Evolutionary conservation across 2,113 vertebrate species (phyloP).

Genomic region (Galeopterus variegatus): DNA sequence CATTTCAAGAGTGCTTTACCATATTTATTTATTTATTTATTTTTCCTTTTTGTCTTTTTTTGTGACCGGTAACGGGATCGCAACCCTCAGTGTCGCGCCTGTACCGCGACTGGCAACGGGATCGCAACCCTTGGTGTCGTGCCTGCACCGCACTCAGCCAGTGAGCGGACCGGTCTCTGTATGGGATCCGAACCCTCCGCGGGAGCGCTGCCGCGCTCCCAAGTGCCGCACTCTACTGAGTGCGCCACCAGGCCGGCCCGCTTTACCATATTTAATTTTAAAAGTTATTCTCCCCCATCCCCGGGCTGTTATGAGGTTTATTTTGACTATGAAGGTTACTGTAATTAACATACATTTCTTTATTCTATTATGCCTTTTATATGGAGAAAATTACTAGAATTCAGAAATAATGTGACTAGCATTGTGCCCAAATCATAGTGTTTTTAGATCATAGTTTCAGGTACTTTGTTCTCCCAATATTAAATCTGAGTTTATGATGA

Average conservation of each 20-base stretch:
- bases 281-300: not conserved
- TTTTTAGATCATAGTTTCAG: conserved; percentile 10
- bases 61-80: no score
- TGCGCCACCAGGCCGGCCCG: no score
- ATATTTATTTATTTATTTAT: no score
- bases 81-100: no score
- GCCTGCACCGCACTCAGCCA: no score
- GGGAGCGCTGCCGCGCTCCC: no score
- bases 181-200: no score
- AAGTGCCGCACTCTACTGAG: no score
- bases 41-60: no score
- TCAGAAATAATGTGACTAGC: conserved; percentile 7
- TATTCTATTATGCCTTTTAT: conserved; percentile 34
- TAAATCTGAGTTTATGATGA: conserved; percentile 24
- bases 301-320: not conserved
- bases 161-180: no score
- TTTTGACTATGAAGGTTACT: conserved; percentile 48
- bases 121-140: no score
- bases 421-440: not conserved
- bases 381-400: conserved; percentile 12
- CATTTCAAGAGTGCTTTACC: conserved; percentile 13
- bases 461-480: not conserved
- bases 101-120: no score
- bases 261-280: conserved; percentile 38
- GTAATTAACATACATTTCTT: conserved; percentile 5